Evolutionary conservation across 2,888 invertebrate genomes (phyloP), one percentile per base, ranked within the genome.

Genomic region (Anticlea derivata): DNA sequence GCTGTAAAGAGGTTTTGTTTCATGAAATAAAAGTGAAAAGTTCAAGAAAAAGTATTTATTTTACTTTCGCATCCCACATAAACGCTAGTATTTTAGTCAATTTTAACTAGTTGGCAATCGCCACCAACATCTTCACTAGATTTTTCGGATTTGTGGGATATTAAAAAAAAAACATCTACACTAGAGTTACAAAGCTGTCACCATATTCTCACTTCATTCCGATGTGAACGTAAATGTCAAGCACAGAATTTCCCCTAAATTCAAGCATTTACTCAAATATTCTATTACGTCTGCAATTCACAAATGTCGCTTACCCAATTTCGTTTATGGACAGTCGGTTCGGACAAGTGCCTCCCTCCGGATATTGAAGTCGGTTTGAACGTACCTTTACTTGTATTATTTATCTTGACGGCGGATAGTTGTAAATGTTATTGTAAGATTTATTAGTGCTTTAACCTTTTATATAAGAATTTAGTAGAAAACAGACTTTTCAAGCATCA

Each of bases 361-460:
- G 57, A 58, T 58, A 54, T 58, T 58, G 50, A 40, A 41, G 40
- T 23, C 40, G 22, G 38, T 12, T 23, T 23, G 31, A 22, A 38
- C 6, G 33, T 47, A 40, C 31, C 40, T 51, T 45, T 24, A 22
- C 40, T 37, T 22, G 24, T 20, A 23, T 43, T 53, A 44, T 48
- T 52, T 46, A 52, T 31, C 37, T 35, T 41, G 45, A 63, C 62
- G 63, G 60, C 50, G 45, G 63, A 51, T 56, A 56, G 50, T 57
- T 55, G 44, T 47, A 59, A 55, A 57, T 55, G 58, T 60, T 58
- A 65, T 63, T 66, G 60, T 65, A 50, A 62, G 60, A 60, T 65
- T 60, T 62, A 70, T 35, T 20, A 24, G n/a, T n/a, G n/a, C n/a
- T n/a, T 17, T 17, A 17, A 17, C 17, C 17, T n/a, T n/a, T n/a